Base-by-base conservation (phyloP, 2,113 vertebrate genomes). In the Cottus gobio region DNA sequence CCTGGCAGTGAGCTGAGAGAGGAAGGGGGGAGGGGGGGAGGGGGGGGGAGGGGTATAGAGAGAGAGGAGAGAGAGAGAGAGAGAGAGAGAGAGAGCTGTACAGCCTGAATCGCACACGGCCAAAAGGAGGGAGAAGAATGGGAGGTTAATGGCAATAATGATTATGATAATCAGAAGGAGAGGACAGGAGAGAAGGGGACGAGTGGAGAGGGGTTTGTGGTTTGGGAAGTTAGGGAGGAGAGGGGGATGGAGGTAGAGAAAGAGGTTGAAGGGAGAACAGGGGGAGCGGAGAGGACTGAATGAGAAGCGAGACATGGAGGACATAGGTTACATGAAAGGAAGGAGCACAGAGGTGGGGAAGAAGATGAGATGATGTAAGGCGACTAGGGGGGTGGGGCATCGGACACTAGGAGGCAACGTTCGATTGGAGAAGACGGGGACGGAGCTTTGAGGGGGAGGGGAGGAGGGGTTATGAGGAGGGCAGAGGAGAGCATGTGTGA, bases 1-100 rank as follows among this genome's bases (percentile, higher is more conserved):
- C 96, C 96, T 97, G 96, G 96, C 97, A 96, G 93, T 96, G 95
- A 95, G 87, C 94, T 90, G 79, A 93, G 84, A 81, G 87, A 83
- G 46, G 44, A 57, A 7, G 65, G 56, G 39, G 57, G 46, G 9
- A 48, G 58, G 24, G 39, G 94, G 91, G 26, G 22, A 5, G 68
- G 88, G 65, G 76, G 20, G 1, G 52, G 24, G 26, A 31, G 34
- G 66, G 37, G 71, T 0, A 71, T 79, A 75, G 75, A 73, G 50
- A 13, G 80, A 76, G 72, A 72, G 39, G 79, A 71, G 79, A 75
- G 68, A 69, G 36, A 62, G n/a, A 2, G 80, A 77, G 72, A 72
- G 39, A 46, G 77, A 72, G 79, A 78, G 71, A 71, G 42, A 65
- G 44, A 63, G 56, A 68, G 80, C 78, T 75, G 66, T 56, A 79